Conservation (phyloP, 2,797 vertebrate genomes). For the Pogoniulus pusillus region DNA sequence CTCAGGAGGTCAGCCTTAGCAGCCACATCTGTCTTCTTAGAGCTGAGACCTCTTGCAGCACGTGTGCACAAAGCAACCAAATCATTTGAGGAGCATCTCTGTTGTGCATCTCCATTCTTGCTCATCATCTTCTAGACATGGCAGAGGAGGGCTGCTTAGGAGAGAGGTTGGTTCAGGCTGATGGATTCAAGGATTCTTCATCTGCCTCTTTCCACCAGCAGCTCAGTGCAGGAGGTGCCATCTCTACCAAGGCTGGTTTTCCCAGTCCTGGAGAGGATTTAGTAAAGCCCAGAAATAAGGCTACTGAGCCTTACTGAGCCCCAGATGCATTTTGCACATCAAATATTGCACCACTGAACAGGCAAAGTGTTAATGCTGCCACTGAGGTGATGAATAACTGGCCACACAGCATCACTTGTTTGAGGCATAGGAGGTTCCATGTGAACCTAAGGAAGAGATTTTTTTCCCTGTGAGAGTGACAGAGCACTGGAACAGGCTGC, state of each 20-base stretch:
- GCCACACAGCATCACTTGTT: neutral
- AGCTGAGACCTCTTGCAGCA: neutral
- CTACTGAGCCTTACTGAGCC: neutral
- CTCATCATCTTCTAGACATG: neutral
- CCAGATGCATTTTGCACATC: neutral
- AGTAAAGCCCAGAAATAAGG: neutral
- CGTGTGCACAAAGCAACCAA: neutral
- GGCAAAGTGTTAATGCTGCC: neutral
- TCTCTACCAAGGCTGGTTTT: neutral
- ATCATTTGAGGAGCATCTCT: neutral
- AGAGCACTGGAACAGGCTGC: too few species aligned
- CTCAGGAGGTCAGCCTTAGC: neutral
- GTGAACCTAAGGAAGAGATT: too few species aligned
- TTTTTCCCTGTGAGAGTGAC: too few species aligned
- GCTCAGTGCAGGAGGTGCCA: neutral
- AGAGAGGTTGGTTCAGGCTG: neutral
- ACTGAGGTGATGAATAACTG: neutral
- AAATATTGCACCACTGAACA: rapidly evolving
- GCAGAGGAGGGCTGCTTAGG: neutral
- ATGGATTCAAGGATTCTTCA: neutral
- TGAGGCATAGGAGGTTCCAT: too few species aligned
- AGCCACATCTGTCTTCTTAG: rapidly evolving
- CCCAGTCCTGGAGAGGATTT: neutral
- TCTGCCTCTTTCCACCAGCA: neutral
- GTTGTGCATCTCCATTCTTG: neutral